Percentiles rank a stretch among this genome's conserved stretches.
phyloP scores from a whole-genome alignment of 2,888 invertebrate genomes.

The Erebia palarica region DNA sequence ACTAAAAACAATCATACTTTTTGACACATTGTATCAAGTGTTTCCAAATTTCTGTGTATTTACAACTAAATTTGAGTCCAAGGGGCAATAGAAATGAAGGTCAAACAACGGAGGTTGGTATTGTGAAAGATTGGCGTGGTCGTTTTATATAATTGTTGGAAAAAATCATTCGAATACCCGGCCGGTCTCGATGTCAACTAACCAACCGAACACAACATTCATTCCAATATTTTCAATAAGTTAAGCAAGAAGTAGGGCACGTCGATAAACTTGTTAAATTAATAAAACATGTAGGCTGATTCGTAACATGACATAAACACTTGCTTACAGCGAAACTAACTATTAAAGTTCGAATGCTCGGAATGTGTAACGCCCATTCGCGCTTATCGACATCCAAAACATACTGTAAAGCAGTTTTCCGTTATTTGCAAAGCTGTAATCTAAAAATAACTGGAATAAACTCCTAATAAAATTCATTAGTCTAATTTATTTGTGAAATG shows the following conservation, averaged over 20 bases:
- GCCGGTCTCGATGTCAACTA: constrained; percentile 64
- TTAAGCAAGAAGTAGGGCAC: not conserved
- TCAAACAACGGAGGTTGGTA: constrained; percentile 58
- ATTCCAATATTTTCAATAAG: not conserved
- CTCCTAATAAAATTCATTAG: constrained; percentile 19
- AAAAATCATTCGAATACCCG: constrained; percentile 61
- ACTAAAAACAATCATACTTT: constrained; percentile 73
- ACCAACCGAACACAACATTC: constrained; percentile 34
- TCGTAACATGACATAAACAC: constrained; percentile 50
- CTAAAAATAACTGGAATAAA: constrained; percentile 33
- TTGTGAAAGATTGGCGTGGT: constrained; percentile 66
- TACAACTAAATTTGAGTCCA: constrained; percentile 52
- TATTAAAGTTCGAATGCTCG: constrained; percentile 19
- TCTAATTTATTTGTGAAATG: constrained; percentile 11
- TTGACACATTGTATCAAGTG: constrained; percentile 80
- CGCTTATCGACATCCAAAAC: constrained; percentile 40
- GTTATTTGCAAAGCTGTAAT: constrained; percentile 34
- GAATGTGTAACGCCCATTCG: constrained; percentile 44
- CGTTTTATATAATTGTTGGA: constrained; percentile 70
- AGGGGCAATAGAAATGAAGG: constrained; percentile 62
- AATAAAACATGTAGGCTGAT: constrained; percentile 44
- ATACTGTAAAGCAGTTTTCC: constrained; percentile 34
- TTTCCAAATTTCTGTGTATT: constrained; percentile 73
- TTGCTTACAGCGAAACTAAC: constrained; percentile 36
- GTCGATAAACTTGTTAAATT: constrained; percentile 36